Evolutionary conservation across 2,888 invertebrate species (phyloP).

Genomic region (Kuschelorhynchus macadamiae): DNA sequence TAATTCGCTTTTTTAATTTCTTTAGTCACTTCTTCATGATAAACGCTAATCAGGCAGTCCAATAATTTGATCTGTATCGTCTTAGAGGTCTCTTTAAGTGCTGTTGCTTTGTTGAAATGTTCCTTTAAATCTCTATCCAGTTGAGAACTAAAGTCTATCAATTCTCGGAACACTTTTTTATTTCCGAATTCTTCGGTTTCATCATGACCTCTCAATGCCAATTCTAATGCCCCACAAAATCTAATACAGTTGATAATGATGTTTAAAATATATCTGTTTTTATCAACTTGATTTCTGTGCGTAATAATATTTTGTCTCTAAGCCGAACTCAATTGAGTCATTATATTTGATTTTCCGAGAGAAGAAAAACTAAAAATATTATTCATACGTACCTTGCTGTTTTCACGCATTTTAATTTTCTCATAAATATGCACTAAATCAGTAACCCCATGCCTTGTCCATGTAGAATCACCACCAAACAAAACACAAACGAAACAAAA

Average conservation of each 20-base stretch:
- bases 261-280: conserved; percentile 37
- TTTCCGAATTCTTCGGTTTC: conserved; percentile 50
- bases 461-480: conserved; percentile 18
- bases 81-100: conserved; percentile 59
- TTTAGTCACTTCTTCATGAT: conserved; percentile 21
- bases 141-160: conserved; percentile 14
- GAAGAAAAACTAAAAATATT: conserved; percentile 25
- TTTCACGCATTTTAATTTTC: conserved; percentile 30
- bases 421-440: conserved; percentile 20
- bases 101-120: conserved; percentile 22
- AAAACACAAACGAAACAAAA: conserved; percentile 31
- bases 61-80: conserved; percentile 55
- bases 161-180: conserved; percentile 30
- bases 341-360: conserved; percentile 35
- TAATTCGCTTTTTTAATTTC: conserved; percentile 52
- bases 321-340: conserved; percentile 15
- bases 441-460: conserved; percentile 16
- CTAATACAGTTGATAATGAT: conserved; percentile 59
- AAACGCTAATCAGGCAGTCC: conserved; percentile 18
- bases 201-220: conserved; percentile 41
- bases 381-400: neutral
- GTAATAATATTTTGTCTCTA: conserved; percentile 22
- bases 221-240: conserved; percentile 54
- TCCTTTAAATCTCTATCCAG: neutral
- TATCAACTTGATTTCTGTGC: conserved; percentile 33